Evolutionary conservation across 2,888 invertebrate species (phyloP), one percentile per base, ranked within the genome.

Genomic region (Xanthorhoe spadicearia): DNA sequence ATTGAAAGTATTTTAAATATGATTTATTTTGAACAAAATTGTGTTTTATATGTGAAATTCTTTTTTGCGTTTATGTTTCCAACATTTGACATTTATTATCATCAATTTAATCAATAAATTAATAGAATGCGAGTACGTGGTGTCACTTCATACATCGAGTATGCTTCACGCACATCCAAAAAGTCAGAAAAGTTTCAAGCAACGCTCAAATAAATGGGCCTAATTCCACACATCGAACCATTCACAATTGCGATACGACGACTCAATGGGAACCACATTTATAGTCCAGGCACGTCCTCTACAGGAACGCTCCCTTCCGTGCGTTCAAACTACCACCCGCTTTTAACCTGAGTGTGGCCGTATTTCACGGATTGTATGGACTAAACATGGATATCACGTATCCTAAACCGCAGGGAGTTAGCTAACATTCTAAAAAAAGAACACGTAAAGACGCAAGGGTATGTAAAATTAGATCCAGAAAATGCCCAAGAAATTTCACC

Each of bases 161-260:
- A 4, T 23, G 4, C 23, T n/a, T n/a, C n/a, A n/a, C 23, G 23
- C 28, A 50, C 38, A 55, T 13, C 56, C 46, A 61, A 35, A 66
- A 61, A 66, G 38, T 49, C 38, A 50, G 50, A 19, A 35, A 60
- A 63, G 46, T 48, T 56, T 18, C 19, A 32, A 49, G 57, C 56
- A 50, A 50, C 52, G 57, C 49, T 60, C 28, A 53, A 69, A 60
- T 66, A 65, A 70, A 68, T 63, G 61, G 18, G 13, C 57, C 68
- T 71, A 68, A 71, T 69, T 71, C 62, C 58, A 71, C 70, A 72
- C 68, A 62, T 68, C 56, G 49, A 59, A 57, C 65, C 61, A 61
- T 70, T 62, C 68, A 66, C 68, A 71, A 73, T 73, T 68, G 69
- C 68, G 51, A 63, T 62, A 61, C 68, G 69, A 69, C 71, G 66